Percentiles rank a stretch among this genome's conserved stretches.
Evolutionary conservation across 2,888 invertebrate genomes (phyloP).

Genomic region (Exephanes ischioxanthus): DNA sequence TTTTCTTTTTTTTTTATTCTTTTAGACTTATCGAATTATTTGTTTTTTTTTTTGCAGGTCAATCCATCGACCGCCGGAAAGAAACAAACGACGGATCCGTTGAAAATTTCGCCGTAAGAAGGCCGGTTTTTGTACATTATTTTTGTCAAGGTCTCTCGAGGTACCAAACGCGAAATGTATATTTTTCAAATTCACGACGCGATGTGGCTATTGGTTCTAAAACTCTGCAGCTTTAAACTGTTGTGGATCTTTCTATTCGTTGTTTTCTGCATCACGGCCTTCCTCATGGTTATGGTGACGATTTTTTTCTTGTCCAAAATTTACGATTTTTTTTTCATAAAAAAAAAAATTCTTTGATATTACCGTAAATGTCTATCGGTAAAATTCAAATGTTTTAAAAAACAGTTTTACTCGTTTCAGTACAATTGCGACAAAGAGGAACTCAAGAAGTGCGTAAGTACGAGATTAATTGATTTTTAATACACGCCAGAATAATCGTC

Average conservation of each 20-base stretch:
- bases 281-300: slow-evolving; percentile 77
- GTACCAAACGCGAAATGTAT: slow-evolving; percentile 17
- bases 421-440: slow-evolving; percentile 71
- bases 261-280: slow-evolving; percentile 72
- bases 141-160: not conserved
- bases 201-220: slow-evolving; percentile 71
- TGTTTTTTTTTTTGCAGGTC: no score
- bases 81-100: no score
- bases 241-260: slow-evolving; percentile 77
- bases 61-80: no score
- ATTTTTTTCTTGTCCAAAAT: slow-evolving; percentile 20
- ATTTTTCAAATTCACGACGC: slow-evolving; percentile 71
- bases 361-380: not conserved
- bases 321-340: slow-evolving; percentile 21
- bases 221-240: slow-evolving; percentile 74
- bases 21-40: no score
- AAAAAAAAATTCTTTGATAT: not conserved
- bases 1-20: no score
- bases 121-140: not conserved
- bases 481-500: not conserved
- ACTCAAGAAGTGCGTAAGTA: slow-evolving; percentile 75
- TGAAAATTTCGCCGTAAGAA: no score
- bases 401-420: slow-evolving; percentile 67
- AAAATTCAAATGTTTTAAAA: slow-evolving; percentile 39
- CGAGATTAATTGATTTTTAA: not conserved